Percentiles rank a stretch among this genome's conserved stretches.
phyloP scores from a whole-genome alignment of 2,797 vertebrate species.

The Sphenopsis melanotis region DNA sequence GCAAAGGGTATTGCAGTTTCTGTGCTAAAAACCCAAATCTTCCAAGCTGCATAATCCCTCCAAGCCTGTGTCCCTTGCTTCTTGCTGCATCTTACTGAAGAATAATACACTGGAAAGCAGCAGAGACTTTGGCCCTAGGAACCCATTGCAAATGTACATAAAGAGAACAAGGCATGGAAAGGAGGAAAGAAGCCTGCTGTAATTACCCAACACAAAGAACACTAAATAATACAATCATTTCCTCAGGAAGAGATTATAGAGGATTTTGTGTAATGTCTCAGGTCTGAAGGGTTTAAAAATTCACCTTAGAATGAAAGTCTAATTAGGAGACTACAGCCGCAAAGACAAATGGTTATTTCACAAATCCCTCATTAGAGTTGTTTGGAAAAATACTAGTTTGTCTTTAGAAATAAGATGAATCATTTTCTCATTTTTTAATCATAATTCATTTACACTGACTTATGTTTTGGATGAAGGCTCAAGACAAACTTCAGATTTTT shows the following conservation, averaged over 20 bases:
- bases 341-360: not conserved
- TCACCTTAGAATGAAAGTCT: not conserved
- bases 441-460: not conserved
- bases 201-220: not conserved
- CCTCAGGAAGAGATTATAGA: slow-evolving; percentile 50
- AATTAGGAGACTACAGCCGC: slow-evolving; percentile 2
- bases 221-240: slow-evolving; percentile 10
- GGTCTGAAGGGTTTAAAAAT: slow-evolving; percentile 18
- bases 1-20: not conserved
- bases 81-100: not conserved
- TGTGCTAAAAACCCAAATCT: not conserved
- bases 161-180: not conserved
- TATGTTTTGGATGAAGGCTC: not conserved
- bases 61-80: rapidly evolving
- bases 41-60: not conserved
- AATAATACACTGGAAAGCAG: not conserved
- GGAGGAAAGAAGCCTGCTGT: not conserved
- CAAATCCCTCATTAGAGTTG: not conserved
- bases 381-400: slow-evolving; percentile 30
- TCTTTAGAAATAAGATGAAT: not conserved
- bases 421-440: not conserved
- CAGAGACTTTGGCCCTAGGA: not conserved
- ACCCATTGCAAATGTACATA: not conserved
- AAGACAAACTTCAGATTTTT: not conserved
- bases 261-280: not conserved